These are phyloP conservation scores for Anniella stebbinsi DNA, from an alignment of 2,797 vertebrate genomes.

Conservation along the genomic window DNA sequence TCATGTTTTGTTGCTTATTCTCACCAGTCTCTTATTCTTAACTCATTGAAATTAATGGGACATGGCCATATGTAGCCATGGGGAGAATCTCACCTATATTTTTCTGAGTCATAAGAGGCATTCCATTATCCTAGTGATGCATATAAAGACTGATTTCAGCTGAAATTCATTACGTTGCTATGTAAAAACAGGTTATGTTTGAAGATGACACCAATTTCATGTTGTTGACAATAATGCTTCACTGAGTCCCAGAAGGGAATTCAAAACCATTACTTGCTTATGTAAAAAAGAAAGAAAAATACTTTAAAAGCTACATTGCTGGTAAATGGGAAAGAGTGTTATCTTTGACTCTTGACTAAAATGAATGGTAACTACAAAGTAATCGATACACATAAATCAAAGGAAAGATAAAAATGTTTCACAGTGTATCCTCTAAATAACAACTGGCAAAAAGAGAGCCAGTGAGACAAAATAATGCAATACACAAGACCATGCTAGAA, in stretches of 20 bases:
- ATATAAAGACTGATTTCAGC: conserved; percentile 5
- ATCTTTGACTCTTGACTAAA: background rate
- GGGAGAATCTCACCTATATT: background rate
- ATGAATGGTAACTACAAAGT: conserved; percentile 21
- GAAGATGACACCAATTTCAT: conserved; percentile 10
- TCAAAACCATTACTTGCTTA: conserved; percentile 13
- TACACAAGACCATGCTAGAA: background rate
- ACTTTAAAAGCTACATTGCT: background rate
- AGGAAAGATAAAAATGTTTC: conserved; percentile 12
- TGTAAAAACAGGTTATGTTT: conserved; percentile 27
- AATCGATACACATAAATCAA: conserved; percentile 26
- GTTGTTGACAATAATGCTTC: background rate
- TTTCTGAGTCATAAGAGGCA: background rate
- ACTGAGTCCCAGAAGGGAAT: background rate
- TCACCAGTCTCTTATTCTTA: background rate
- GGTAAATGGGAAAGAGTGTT: background rate
- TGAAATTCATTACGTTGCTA: conserved; percentile 31
- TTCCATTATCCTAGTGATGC: background rate
- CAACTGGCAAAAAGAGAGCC: background rate
- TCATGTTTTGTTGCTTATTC: background rate
- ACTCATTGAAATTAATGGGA: background rate
- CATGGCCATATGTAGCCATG: background rate
- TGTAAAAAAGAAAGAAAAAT: background rate
- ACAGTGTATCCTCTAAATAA: conserved; percentile 2
- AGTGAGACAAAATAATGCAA: background rate